Conservation (phyloP, 2,113 vertebrate genomes). For the Anolis sagrei region DNA sequence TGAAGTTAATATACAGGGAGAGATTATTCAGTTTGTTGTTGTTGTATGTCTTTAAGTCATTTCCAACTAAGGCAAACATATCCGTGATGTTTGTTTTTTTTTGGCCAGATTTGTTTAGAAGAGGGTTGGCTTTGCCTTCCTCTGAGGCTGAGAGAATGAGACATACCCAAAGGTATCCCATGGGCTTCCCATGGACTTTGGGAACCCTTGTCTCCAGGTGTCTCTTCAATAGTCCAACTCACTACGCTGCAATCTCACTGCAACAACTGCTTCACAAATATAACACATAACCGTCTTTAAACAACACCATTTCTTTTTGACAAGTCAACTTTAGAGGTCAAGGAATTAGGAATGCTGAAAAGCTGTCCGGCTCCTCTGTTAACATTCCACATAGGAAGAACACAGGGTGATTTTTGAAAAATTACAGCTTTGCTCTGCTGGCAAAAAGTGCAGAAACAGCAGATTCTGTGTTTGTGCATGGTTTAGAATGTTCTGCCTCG, state of each 20-base stretch:
- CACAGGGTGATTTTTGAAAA: neutral
- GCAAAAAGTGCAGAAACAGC: neutral
- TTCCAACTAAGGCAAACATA: no score
- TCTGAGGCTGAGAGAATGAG: no score
- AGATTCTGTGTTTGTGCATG: neutral
- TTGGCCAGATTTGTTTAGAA: no score
- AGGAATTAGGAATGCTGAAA: neutral
- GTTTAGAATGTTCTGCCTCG: conserved; percentile 1
- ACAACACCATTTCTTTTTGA: neutral
- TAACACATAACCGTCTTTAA: neutral
- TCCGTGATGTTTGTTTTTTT: no score
- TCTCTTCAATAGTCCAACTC: no score
- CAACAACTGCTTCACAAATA: neutral
- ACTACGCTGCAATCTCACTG: neutral
- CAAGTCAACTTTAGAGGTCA: neutral
- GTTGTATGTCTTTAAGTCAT: no score
- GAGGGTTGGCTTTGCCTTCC: no score
- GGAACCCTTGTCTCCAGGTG: no score
- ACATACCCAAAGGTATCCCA: no score
- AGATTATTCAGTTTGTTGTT: no score
- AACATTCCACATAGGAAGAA: neutral
- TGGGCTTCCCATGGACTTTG: no score
- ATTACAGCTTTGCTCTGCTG: neutral
- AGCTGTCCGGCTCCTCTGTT: neutral
- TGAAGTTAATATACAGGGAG: neutral